Conservation (phyloP, 2,888 invertebrate species). For the Scaptomyza parva region DNA sequence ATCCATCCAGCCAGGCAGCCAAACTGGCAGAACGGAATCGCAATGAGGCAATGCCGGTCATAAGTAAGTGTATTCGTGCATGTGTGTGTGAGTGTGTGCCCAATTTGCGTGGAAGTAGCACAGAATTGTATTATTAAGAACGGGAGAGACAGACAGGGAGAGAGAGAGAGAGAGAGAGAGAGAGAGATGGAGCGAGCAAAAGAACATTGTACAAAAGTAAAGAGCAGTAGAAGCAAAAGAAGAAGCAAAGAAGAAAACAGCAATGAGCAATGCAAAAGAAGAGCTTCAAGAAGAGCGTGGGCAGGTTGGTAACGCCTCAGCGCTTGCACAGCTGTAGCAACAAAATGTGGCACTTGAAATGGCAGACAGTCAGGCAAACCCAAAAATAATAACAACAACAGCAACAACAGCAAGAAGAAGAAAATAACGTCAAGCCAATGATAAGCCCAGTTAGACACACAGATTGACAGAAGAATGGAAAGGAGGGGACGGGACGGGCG, state of each 20-base stretch:
- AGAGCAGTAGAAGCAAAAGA: constrained; percentile 3
- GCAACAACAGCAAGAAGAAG: too few relatives aligned
- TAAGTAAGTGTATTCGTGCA: constrained; percentile 42
- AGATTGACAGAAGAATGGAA: constrained; percentile 17
- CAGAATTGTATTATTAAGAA: constrained; percentile 46
- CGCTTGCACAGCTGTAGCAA: constrained; percentile 48
- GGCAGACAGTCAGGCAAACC: constrained; percentile 60
- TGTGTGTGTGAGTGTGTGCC: constrained; percentile 40
- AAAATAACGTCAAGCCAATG: constrained; percentile 40
- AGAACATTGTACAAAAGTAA: constrained; percentile 3
- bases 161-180: too few relatives aligned
- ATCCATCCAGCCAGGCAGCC: constrained; percentile 16
- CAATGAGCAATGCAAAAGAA: constrained; percentile 40
- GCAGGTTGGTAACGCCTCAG: constrained; percentile 63
- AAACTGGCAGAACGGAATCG: constrained; percentile 25
- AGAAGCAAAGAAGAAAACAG: constrained; percentile 59
- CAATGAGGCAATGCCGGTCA: constrained; percentile 10
- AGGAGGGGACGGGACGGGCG: too few relatives aligned
- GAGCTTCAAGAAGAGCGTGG: constrained; percentile 29
- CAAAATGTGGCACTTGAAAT: constrained; percentile 59
- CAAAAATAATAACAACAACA: too few relatives aligned
- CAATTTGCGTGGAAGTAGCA: constrained; percentile 61
- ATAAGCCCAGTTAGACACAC: constrained; percentile 60
- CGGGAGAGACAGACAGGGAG: too few relatives aligned
- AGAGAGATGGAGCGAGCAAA: too few relatives aligned